These are phyloP conservation scores for Eurypyga helias DNA, from an alignment of 2,113 vertebrate species.

Conservation along the genomic window DNA sequence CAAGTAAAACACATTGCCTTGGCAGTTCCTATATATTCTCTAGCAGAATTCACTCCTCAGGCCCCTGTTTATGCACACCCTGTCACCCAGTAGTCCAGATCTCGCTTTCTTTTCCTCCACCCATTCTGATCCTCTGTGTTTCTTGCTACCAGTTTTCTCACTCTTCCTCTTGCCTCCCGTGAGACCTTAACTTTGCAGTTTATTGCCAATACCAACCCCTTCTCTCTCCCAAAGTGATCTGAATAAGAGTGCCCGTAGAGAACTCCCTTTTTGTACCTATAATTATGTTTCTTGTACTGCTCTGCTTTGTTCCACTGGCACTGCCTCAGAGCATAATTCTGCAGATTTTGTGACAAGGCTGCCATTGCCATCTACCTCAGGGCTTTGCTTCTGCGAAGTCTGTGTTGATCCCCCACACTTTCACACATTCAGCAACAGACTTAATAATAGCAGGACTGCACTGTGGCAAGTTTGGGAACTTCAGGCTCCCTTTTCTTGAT, in stretches of 20 bases:
- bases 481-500: not conserved
- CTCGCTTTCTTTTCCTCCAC: not conserved
- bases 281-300: not conserved
- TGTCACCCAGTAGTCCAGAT: not conserved
- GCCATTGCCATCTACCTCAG: not conserved
- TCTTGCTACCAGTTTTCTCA: not conserved
- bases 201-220: not conserved
- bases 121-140: not conserved
- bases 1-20: not conserved
- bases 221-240: not conserved
- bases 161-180: not conserved
- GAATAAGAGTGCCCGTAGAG: not conserved
- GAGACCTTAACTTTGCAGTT: not conserved
- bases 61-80: rapidly evolving
- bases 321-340: not conserved
- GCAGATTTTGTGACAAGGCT: not conserved
- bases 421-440: slow-evolving; percentile 19
- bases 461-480: not conserved
- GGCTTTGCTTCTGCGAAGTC: slow-evolving; percentile 2
- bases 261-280: not conserved
- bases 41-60: rapidly evolving
- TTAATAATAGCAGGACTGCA: slow-evolving; percentile 56
- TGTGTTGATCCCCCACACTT: slow-evolving; percentile 28
- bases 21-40: not conserved
- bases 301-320: not conserved